These are phyloP conservation scores for Callionymus lyra DNA, from an alignment of 2,113 vertebrate species.

Conservation along the genomic window DNA sequence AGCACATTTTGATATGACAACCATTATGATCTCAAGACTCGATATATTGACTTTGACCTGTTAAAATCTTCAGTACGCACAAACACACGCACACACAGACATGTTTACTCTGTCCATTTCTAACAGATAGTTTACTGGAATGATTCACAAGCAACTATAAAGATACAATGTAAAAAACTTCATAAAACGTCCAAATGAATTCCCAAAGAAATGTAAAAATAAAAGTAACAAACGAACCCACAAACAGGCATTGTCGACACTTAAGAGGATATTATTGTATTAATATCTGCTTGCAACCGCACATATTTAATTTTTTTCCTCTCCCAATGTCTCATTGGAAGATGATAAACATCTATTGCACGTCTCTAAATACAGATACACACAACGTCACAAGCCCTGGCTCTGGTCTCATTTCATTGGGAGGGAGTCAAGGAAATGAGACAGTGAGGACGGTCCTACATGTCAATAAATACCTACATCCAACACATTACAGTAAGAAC, in stretches of 20 bases:
- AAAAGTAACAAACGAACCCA: slow-evolving; percentile 46
- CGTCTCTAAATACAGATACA: slow-evolving; percentile 72
- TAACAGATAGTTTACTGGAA: slow-evolving; percentile 70
- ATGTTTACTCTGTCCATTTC: slow-evolving; percentile 63
- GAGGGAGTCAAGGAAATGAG: slow-evolving; percentile 86
- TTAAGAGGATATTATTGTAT: slow-evolving; percentile 66
- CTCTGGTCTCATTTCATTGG: slow-evolving; percentile 77
- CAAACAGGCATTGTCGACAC: slow-evolving; percentile 72
- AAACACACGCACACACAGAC: slow-evolving; percentile 59
- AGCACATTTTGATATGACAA: slow-evolving; percentile 71
- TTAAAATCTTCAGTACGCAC: slow-evolving; percentile 66
- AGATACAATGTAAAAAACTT: slow-evolving; percentile 76
- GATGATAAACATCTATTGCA: slow-evolving; percentile 69
- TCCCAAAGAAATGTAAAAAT: slow-evolving; percentile 30
- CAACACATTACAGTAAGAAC: slow-evolving; percentile 71
- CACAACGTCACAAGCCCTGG: slow-evolving; percentile 59
- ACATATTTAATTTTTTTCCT: slow-evolving; percentile 47
- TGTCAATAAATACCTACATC: slow-evolving; percentile 66
- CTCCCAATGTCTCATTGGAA: slow-evolving; percentile 66
- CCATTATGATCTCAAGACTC: slow-evolving; percentile 70
- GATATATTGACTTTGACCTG: slow-evolving; percentile 64
- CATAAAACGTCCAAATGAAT: slow-evolving; percentile 60
- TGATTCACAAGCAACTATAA: slow-evolving; percentile 75
- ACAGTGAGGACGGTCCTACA: slow-evolving; percentile 58
- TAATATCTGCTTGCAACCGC: slow-evolving; percentile 62